Conservation (phyloP, 2,888 invertebrate genomes). For the Scaptomyza cyrtandrae region DNA sequence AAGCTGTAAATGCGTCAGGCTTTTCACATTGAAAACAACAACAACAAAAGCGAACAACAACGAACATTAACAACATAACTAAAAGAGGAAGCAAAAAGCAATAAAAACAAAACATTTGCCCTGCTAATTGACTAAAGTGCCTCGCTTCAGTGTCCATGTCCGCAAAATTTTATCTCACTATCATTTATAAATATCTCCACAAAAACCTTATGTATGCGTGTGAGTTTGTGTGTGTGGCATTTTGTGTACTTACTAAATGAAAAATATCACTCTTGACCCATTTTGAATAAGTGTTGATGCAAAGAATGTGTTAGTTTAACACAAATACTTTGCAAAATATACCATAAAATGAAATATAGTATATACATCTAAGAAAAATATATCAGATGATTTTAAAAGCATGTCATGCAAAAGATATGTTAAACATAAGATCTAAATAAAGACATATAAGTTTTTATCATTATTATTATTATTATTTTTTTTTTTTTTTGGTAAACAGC, state of each 20-base stretch:
- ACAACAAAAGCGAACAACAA: conserved; percentile 13
- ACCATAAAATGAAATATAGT: too few species aligned
- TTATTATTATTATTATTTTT: too few species aligned
- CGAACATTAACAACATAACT: conserved; percentile 10
- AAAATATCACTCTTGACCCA: conserved; percentile 63
- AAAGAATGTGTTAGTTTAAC: background rate
- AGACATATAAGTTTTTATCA: too few species aligned
- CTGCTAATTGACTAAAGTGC: conserved; percentile 75
- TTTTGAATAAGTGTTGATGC: conserved; percentile 43
- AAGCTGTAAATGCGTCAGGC: conserved; percentile 47
- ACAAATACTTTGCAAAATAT: background rate
- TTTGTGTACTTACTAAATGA: conserved; percentile 34
- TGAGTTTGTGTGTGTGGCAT: background rate
- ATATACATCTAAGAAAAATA: background rate
- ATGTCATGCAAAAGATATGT: background rate
- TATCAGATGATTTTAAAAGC: background rate
- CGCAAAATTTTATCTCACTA: conserved; percentile 24
- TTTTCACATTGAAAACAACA: conserved; percentile 25
- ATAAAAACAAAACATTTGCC: conserved; percentile 59
- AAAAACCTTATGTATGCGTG: background rate
- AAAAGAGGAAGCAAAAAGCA: conserved; percentile 19
- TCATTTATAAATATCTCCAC: conserved; percentile 5
- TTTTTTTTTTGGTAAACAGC: too few species aligned
- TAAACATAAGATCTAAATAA: background rate
- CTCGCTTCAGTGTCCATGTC: conserved; percentile 41